Conservation (phyloP, 2,113 vertebrate genomes). For the Stegostoma tigrinum region DNA sequence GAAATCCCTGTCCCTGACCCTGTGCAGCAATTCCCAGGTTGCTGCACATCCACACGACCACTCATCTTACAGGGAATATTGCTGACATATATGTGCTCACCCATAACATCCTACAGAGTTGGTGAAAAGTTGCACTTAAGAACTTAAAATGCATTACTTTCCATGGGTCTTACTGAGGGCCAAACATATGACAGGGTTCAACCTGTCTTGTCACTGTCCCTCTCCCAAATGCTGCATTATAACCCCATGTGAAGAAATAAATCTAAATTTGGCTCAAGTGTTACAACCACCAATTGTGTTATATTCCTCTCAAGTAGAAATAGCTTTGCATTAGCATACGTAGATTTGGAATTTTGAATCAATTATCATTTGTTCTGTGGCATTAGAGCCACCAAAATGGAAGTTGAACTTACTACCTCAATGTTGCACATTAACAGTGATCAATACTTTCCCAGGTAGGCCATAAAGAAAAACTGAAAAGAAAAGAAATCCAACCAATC, state of each 20-base stretch:
- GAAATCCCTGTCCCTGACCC: too few species aligned
- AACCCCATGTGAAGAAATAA: neutral
- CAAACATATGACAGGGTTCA: neutral
- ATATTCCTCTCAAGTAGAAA: neutral
- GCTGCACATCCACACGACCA: too few species aligned
- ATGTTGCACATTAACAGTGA: neutral
- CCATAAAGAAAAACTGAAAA: neutral
- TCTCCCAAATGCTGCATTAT: neutral
- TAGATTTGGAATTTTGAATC: neutral
- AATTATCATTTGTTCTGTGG: neutral
- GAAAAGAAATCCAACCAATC: neutral
- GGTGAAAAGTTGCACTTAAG: neutral
- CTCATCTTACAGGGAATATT: too few species aligned
- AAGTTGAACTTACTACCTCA: neutral
- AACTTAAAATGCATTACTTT: neutral
- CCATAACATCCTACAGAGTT: neutral
- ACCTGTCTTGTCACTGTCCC: neutral
- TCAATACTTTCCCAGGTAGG: neutral
- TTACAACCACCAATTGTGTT: neutral
- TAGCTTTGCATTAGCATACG: neutral
- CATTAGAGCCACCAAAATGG: neutral
- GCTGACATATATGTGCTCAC: neutral
- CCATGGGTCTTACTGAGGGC: neutral
- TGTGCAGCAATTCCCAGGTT: too few species aligned
- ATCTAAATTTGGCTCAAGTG: neutral